Evolutionary conservation across 2,113 vertebrate genomes (phyloP).

Genomic region (Notothenia coriiceps): DNA sequence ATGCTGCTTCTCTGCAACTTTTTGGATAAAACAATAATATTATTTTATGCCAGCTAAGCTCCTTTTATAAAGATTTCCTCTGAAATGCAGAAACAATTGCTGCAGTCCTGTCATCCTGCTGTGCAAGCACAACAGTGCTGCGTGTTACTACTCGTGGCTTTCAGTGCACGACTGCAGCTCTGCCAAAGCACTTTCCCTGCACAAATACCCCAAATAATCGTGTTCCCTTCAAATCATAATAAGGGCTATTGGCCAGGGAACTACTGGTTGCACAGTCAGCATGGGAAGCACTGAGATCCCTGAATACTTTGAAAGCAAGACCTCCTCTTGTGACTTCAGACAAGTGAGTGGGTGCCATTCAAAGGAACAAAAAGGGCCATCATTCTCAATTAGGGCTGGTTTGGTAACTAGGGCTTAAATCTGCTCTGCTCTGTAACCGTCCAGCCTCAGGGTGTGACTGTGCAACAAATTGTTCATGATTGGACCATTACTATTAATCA

Average conservation of each 20-base stretch:
- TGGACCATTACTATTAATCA: constrained; percentile 71
- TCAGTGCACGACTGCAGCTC: background rate
- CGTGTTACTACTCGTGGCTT: constrained; percentile 13
- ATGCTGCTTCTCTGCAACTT: background rate
- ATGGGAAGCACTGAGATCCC: constrained; percentile 61
- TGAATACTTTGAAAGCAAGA: constrained; percentile 66
- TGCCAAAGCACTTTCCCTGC: constrained; percentile 39
- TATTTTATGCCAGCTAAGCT: background rate
- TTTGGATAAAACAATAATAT: background rate
- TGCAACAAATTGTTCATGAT: constrained; percentile 57
- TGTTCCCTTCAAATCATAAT: constrained; percentile 52
- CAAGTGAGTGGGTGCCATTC: constrained; percentile 68
- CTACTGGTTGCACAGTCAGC: constrained; percentile 68
- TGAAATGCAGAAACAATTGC: background rate
- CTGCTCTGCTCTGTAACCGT: constrained; percentile 41
- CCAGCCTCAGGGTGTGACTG: constrained; percentile 56
- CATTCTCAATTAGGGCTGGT: constrained; percentile 74
- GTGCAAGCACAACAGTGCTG: constrained; percentile 14
- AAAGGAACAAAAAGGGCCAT: constrained; percentile 77
- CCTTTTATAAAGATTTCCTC: constrained; percentile 2
- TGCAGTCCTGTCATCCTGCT: constrained; percentile 14
- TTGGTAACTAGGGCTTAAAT: constrained; percentile 49
- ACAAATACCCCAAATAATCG: constrained; percentile 60
- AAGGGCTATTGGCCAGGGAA: constrained; percentile 49
- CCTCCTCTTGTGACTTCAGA: constrained; percentile 73